Conservation (phyloP, 2,888 invertebrate species). For the Sepioteuthis lessoniana region DNA sequence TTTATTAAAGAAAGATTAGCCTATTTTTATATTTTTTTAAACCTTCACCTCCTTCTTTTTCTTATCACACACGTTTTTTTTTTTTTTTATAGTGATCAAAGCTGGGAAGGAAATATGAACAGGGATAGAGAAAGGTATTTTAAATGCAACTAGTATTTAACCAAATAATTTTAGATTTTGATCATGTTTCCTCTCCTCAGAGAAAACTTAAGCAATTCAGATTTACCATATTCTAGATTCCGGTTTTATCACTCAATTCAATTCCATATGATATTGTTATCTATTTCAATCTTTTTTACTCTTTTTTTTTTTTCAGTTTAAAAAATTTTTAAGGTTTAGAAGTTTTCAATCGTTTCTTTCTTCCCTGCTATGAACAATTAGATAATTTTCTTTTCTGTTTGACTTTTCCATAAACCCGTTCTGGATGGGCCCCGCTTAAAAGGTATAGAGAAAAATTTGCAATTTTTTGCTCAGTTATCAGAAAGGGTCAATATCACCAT, state of each 20-base stretch:
- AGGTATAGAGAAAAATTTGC: neutral
- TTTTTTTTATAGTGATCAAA: neutral
- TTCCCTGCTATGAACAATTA: neutral
- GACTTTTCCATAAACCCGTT: neutral
- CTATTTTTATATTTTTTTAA: neutral
- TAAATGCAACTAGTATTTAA: neutral
- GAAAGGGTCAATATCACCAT: neutral
- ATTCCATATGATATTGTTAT: no score
- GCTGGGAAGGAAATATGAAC: slow-evolving; percentile 1
- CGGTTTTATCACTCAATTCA: neutral
- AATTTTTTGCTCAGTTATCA: neutral
- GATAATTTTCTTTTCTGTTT: neutral
- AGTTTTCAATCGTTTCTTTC: neutral
- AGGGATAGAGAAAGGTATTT: neutral
- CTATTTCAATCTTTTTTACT: neutral
- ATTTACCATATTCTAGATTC: neutral
- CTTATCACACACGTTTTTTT: neutral
- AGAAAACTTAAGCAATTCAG: neutral
- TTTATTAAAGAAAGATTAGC: neutral
- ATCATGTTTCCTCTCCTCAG: neutral
- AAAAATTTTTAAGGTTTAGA: neutral
- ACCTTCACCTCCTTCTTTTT: slow-evolving; percentile 23
- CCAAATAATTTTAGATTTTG: neutral
- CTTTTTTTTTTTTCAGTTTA: no score
- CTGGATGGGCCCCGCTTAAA: neutral